These are phyloP conservation scores for Lepidocyrtinus sp. DNA, from an alignment of 2,888 invertebrate species.

Conservation along the genomic window DNA sequence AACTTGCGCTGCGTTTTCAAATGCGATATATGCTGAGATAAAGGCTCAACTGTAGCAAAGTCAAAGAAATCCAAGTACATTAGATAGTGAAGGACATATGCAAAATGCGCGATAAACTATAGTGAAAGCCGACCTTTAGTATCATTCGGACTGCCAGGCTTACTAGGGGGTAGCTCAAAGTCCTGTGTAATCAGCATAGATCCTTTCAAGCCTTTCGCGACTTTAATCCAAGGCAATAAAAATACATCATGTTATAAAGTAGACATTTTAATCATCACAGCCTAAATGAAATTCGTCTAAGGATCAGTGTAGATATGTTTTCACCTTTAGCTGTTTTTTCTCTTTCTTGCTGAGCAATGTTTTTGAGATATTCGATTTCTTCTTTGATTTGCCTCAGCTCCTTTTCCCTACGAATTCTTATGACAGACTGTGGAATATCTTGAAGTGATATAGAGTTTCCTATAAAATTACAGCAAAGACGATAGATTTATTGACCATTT, in stretches of 20 bases:
- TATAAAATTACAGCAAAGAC: no score
- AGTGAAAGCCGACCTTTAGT: slow-evolving; percentile 46
- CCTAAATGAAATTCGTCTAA: no score
- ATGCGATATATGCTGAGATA: slow-evolving; percentile 59
- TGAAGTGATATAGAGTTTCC: slow-evolving; percentile 65
- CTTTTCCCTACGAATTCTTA: slow-evolving; percentile 60
- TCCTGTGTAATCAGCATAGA: slow-evolving; percentile 36
- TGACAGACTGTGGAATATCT: slow-evolving; percentile 64
- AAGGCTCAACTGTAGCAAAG: slow-evolving; percentile 37
- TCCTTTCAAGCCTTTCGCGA: slow-evolving; percentile 38
- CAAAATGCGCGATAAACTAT: no score
- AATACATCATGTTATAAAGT: no score
- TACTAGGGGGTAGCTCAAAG: slow-evolving; percentile 43
- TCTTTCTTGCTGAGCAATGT: slow-evolving; percentile 49
- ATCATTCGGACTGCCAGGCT: slow-evolving; percentile 46
- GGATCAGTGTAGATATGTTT: neutral
- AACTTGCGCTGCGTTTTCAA: slow-evolving; percentile 58
- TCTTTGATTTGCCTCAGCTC: slow-evolving; percentile 61
- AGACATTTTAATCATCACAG: no score
- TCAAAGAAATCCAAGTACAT: neutral
- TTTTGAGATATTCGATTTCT: slow-evolving; percentile 62
- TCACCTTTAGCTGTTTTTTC: slow-evolving; percentile 45
- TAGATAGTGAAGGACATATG: no score
- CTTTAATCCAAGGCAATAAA: no score
- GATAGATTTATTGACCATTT: no score